Evolutionary conservation across 37 sponge, comb jelly and placozoan species (phyloP), one percentile per base, ranked within the genome.

Genomic region (Diacarnus erythraeanus): DNA sequence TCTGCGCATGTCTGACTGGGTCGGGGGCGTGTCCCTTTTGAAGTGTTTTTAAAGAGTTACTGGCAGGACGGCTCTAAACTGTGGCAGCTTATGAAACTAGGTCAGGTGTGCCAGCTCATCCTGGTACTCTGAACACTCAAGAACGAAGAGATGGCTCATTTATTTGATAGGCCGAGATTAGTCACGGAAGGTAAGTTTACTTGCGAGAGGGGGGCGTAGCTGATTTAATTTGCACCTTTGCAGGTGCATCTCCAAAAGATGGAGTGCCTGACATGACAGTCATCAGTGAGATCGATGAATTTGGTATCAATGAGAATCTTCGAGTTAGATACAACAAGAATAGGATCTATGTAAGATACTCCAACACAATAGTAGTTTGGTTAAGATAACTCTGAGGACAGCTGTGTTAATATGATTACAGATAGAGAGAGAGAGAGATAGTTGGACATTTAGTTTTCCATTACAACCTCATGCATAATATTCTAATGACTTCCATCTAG

Each of bases 211-310:
- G 82, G 81, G 88, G 81, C 81, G 80, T 87, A 80, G 81, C 86
- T 83, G 61, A 17, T 60, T 17, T 26, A 26, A 4, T 60, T 72
- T 34, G 6, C 35, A 10, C 8, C 12, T 29, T 9, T 82, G 75
- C 75, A 91, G 94, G 96, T 47, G 96, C 96, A n/a, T 77, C 58
- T 58, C 96, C 96, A 18, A 51, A 73, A 37, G 96, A 95, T 79
- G 96, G 96, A 17, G 96, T 95, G 0, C 96, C 94, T 4, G 96
- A 95, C 80, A 95, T 95, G 96, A 95, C 96, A 3, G 85, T 92
- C 36, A 89, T 95, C 82, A 93, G 93, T 47, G 96, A 95, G 18
- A 92, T 95, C 25, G 96, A 95, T 60, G 93, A 91, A 41, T 80
- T 67, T 57, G 96, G 96, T 59, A 95, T 95, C 78, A 95, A 95